phyloP scores from a whole-genome alignment of 2,888 invertebrate species.

The Drosophila falleni region DNA sequence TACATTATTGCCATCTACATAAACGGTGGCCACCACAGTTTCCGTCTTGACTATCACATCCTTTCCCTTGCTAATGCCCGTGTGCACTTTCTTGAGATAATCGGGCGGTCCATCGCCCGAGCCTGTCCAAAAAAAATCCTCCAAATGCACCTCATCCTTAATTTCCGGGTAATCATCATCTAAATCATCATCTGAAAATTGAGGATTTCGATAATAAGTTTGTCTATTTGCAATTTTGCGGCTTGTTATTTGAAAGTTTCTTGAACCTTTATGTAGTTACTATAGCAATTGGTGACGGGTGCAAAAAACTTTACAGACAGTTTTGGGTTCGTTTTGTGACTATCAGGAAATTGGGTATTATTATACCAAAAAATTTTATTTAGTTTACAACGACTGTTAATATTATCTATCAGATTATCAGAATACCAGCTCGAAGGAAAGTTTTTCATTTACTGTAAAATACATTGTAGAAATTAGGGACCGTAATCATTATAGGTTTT shows the following conservation, averaged over 20 bases:
- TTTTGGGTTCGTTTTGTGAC: constrained; percentile 3
- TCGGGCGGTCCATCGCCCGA: constrained; percentile 92
- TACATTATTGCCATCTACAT: constrained; percentile 87
- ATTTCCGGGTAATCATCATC: constrained; percentile 82
- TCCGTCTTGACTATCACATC: constrained; percentile 88
- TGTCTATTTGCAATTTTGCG: constrained; percentile 29
- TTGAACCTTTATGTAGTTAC: constrained; percentile 73
- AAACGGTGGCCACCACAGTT: constrained; percentile 90
- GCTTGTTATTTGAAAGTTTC: constrained; percentile 60
- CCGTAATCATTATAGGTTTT: no score
- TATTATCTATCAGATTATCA: not conserved
- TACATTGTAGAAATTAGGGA: no score
- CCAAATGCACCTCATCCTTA: constrained; percentile 86
- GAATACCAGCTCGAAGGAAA: not conserved
- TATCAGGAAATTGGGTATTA: constrained; percentile 6
- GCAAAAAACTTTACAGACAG: constrained; percentile 60
- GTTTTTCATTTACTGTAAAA: no score
- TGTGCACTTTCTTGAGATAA: constrained; percentile 84
- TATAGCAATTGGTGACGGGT: constrained; percentile 67
- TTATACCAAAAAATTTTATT: not conserved
- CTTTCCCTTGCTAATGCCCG: constrained; percentile 86
- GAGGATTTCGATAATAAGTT: constrained; percentile 14
- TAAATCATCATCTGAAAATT: constrained; percentile 76
- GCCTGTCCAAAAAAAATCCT: constrained; percentile 96
- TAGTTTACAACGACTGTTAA: not conserved